A percentile compares a stretch with the other conserved stretches of the same genome.
Evolutionary conservation across 2,113 vertebrate species (phyloP).

Genomic region (Nycticorax nycticorax): DNA sequence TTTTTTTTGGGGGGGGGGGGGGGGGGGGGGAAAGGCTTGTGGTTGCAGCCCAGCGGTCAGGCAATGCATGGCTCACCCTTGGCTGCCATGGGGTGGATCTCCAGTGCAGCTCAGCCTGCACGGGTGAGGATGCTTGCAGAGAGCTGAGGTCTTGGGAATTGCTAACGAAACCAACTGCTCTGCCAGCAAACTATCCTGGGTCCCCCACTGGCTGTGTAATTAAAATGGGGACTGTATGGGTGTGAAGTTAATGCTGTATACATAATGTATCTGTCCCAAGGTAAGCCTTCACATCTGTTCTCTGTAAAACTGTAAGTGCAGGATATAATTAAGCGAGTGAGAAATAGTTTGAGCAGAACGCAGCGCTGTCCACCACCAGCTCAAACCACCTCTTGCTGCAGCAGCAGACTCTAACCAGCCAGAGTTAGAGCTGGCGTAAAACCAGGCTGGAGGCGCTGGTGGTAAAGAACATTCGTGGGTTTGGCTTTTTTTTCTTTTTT

Average conservation of each 20-base stretch:
- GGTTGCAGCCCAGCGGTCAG: background rate
- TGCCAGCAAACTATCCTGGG: background rate
- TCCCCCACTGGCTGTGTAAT: conserved; percentile 44
- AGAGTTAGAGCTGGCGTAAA: background rate
- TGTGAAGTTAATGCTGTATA: conserved; percentile 37
- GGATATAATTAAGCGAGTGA: background rate
- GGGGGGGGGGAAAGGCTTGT: too few relatives aligned
- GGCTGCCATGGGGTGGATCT: background rate
- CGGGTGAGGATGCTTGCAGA: background rate
- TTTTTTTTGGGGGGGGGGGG: too few relatives aligned
- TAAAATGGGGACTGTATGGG: background rate
- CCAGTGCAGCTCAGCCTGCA: background rate
- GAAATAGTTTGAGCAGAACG: background rate
- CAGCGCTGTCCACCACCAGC: background rate
- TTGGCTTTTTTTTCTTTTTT: background rate
- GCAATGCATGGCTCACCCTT: background rate
- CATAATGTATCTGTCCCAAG: conserved; percentile 43
- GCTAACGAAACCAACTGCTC: conserved; percentile 4
- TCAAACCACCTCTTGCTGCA: rapidly evolving
- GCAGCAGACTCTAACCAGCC: background rate
- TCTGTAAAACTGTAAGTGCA: background rate
- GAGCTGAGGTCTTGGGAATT: background rate
- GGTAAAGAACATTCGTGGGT: background rate
- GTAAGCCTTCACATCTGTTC: conserved; percentile 30
- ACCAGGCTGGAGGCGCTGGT: background rate